A percentile compares a stretch with the other conserved stretches of the same genome.
Conservation (phyloP, 1,140 invertebrate species). For the Drosophila parvula region DNA sequence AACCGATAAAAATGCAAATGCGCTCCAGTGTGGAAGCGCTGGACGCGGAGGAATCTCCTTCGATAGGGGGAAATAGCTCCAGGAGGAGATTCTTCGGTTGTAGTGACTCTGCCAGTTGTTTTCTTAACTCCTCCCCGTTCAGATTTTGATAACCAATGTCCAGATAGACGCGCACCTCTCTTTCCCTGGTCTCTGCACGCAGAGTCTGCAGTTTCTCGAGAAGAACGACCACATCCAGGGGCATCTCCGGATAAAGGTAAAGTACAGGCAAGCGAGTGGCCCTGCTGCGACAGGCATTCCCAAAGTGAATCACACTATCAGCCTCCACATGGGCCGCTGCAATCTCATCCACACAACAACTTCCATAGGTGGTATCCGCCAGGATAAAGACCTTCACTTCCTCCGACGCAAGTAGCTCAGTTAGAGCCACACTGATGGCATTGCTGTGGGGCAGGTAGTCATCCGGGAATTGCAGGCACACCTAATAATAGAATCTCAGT, state of each 20-base stretch:
- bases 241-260: constrained; percentile 88
- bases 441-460: constrained; percentile 89
- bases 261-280: constrained; percentile 89
- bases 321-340: constrained; percentile 93
- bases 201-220: constrained; percentile 63
- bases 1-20: constrained; percentile 85
- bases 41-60: constrained; percentile 25
- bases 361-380: constrained; percentile 97
- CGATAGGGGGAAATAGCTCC: constrained; percentile 58
- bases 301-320: constrained; percentile 96
- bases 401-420: constrained; percentile 67
- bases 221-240: constrained; percentile 84
- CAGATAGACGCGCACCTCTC: constrained; percentile 88
- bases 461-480: constrained; percentile 97
- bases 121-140: constrained; percentile 76
- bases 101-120: constrained; percentile 44
- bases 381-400: constrained; percentile 90
- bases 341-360: constrained; percentile 96
- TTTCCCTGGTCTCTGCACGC: constrained; percentile 66
- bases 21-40: constrained; percentile 54
- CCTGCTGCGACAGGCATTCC: constrained; percentile 92
- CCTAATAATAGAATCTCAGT: constrained; percentile 85
- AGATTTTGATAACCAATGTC: constrained; percentile 89
- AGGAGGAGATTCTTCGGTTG: constrained; percentile 48
- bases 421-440: constrained; percentile 88